phyloP scores from a whole-genome alignment of 2,888 invertebrate genomes.

The Hemaris fuciformis region DNA sequence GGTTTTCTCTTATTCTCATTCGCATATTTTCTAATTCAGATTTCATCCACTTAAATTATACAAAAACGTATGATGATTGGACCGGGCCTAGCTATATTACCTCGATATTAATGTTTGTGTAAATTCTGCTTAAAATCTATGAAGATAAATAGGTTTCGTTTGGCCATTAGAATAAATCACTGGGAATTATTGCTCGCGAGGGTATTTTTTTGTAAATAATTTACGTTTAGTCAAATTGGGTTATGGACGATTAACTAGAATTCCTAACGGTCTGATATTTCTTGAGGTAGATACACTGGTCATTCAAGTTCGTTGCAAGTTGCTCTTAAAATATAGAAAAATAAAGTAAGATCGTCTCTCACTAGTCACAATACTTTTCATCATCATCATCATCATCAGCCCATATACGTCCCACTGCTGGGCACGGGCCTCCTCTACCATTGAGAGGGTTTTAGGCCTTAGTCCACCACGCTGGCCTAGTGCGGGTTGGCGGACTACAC shows the following conservation, averaged over 20 bases:
- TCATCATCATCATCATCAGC: too few species aligned
- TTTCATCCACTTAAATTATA: not conserved
- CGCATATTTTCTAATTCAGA: not conserved
- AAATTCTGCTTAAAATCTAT: conserved; percentile 19
- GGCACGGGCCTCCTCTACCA: too few species aligned
- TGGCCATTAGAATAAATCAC: conserved; percentile 22
- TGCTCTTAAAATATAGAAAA: not conserved
- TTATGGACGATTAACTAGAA: not conserved
- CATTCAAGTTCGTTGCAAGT: not conserved
- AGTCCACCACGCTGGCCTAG: too few species aligned
- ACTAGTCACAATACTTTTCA: too few species aligned
- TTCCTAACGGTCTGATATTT: too few species aligned
- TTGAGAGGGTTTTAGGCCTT: too few species aligned
- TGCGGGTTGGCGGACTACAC: too few species aligned
- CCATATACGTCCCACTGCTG: too few species aligned
- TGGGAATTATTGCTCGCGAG: not conserved
- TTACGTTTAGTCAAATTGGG: not conserved
- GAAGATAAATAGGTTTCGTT: conserved; percentile 19
- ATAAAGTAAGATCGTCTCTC: not conserved
- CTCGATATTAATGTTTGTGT: conserved; percentile 13
- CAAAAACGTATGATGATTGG: conserved; percentile 3
- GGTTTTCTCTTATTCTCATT: not conserved
- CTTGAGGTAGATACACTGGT: not conserved
- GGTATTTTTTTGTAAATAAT: not conserved
- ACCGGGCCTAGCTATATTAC: not conserved